These are phyloP conservation scores for Toxotes chatareus DNA, from an alignment of 2,113 vertebrate species.

Conservation along the genomic window DNA sequence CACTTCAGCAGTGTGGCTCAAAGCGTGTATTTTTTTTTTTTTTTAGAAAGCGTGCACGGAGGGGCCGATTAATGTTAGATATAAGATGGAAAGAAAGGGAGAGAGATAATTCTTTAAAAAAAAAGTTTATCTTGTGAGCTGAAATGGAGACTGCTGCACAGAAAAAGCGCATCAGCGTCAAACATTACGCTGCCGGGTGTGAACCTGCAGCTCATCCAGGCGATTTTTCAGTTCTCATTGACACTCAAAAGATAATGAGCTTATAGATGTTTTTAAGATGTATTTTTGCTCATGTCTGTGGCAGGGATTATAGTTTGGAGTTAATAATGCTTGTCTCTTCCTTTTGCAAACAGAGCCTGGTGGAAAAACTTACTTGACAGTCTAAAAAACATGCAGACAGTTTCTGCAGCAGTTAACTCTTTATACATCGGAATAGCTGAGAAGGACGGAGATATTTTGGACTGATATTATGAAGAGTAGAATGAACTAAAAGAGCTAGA, in stretches of 20 bases:
- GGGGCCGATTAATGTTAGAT: constrained; percentile 57
- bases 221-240: constrained; percentile 64
- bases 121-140: constrained; percentile 24
- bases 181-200: constrained; percentile 39
- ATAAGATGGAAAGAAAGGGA: constrained; percentile 60
- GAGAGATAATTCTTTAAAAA: constrained; percentile 51
- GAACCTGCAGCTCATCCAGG: constrained; percentile 67
- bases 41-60: constrained; percentile 27
- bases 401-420: background rate
- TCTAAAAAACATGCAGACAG: constrained; percentile 34
- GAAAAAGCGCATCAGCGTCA: constrained; percentile 61
- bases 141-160: constrained; percentile 33
- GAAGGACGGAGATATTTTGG: background rate
- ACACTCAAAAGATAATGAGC: constrained; percentile 82
- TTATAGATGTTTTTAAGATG: constrained; percentile 79
- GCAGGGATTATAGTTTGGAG: constrained; percentile 60
- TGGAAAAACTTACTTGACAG: constrained; percentile 38
- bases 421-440: background rate
- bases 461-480: background rate
- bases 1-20: constrained; percentile 51
- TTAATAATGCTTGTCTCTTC: constrained; percentile 67
- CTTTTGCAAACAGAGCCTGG: constrained; percentile 47
- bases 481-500: too few relatives aligned
- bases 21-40: constrained; percentile 44
- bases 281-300: constrained; percentile 65